phyloP scores from a whole-genome alignment of 2,797 vertebrate species.

The Erethizon dorsatum region DNA sequence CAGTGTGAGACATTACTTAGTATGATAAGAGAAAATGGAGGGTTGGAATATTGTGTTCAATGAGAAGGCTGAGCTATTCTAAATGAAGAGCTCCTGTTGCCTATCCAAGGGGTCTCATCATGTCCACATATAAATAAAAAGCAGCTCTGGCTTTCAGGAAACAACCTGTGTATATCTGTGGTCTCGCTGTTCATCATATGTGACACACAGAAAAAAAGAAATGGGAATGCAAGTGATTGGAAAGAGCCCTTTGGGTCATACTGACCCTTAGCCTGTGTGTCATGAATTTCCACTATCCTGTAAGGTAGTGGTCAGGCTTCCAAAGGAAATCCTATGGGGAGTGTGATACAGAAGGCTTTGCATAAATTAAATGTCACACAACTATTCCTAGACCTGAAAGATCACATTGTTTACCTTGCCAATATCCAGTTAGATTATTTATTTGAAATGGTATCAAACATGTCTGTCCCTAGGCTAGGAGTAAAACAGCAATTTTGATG shows the following conservation, averaged over 20 bases:
- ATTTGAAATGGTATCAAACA: conserved; percentile 73
- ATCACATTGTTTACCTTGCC: conserved; percentile 53
- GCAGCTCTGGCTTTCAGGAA: not conserved
- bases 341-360: conserved; percentile 48
- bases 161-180: not conserved
- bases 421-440: conserved; percentile 67
- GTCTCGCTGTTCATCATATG: not conserved
- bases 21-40: not conserved
- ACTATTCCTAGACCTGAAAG: conserved; percentile 39
- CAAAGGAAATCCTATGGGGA: conserved; percentile 1
- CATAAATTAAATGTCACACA: conserved; percentile 58
- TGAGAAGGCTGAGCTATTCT: not conserved
- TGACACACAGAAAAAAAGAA: conserved; percentile 1
- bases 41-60: not conserved
- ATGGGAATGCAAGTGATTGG: not conserved
- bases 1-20: not conserved
- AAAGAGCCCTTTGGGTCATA: not conserved
- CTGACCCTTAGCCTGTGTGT: not conserved
- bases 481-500: conserved; percentile 77
- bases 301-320: conserved; percentile 37
- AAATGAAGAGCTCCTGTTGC: not conserved
- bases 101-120: not conserved
- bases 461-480: conserved; percentile 66
- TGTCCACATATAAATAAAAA: not conserved
- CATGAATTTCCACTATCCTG: not conserved